phyloP scores from a whole-genome alignment of 2,113 vertebrate genomes.

The Semnornis frantzii region DNA sequence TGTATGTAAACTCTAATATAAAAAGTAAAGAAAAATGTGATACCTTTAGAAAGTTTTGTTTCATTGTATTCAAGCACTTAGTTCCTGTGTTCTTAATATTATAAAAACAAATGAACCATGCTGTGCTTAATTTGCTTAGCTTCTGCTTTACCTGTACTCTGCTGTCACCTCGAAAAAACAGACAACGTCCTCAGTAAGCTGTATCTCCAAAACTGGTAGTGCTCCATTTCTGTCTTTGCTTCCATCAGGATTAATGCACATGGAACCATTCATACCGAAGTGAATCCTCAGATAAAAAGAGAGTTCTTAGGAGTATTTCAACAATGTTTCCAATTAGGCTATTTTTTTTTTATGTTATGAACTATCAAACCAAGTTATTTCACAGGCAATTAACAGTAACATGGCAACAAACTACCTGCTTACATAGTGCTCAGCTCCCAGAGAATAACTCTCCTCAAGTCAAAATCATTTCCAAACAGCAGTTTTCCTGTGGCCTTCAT shows the following conservation, averaged over 20 bases:
- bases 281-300: conserved; percentile 83
- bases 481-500: neutral
- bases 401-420: neutral
- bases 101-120: neutral
- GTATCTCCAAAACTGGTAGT: conserved; percentile 79
- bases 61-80: neutral
- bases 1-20: neutral
- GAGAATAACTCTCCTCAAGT: neutral
- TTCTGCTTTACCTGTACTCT: conserved; percentile 85
- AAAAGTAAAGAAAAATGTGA: neutral
- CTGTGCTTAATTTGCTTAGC: neutral
- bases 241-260: conserved; percentile 82
- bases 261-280: conserved; percentile 95
- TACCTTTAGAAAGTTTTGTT: neutral
- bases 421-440: neutral
- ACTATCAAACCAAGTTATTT: neutral
- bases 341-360: neutral
- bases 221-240: conserved; percentile 64
- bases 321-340: neutral
- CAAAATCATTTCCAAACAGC: neutral
- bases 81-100: neutral
- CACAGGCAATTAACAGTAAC: neutral
- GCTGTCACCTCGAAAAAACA: conserved; percentile 88
- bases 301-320: neutral
- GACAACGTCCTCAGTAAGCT: conserved; percentile 84